A percentile compares a stretch with the other conserved stretches of the same genome.
phyloP scores from a whole-genome alignment of 2,888 invertebrate genomes.

The Hedya salicella region DNA sequence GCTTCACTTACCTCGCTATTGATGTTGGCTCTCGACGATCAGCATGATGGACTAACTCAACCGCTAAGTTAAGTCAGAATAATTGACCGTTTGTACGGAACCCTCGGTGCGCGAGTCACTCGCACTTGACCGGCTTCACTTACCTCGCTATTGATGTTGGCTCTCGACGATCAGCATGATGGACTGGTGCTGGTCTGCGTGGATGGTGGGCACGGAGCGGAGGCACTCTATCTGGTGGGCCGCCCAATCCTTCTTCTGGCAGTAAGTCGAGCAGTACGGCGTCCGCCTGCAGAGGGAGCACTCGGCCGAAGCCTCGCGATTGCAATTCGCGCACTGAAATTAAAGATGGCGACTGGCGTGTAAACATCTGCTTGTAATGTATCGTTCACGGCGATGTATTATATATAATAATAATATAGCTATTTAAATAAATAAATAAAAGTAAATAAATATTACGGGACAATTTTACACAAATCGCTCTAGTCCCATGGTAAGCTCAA shows the following conservation, averaged over 20 bases:
- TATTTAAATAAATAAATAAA: too few species aligned
- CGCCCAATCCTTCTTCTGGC: conserved; percentile 96
- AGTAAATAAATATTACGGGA: too few species aligned
- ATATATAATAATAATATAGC: too few species aligned
- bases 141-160: conserved; percentile 81
- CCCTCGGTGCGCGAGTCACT: too few species aligned
- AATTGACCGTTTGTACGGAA: too few species aligned
- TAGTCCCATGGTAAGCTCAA: too few species aligned
- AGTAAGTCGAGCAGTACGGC: conserved; percentile 95
- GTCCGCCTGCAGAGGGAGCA: conserved; percentile 94
- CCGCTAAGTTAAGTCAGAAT: too few species aligned
- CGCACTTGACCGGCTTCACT: too few species aligned
- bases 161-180: conserved; percentile 95
- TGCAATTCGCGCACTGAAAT: conserved; percentile 97
- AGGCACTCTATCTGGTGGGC: conserved; percentile 94
- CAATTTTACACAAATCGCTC: too few species aligned
- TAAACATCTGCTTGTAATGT: too few species aligned
- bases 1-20: conserved; percentile 68
- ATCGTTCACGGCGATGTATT: too few species aligned
- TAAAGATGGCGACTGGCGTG: too few species aligned
- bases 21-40: conserved; percentile 91
- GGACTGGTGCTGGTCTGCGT: conserved; percentile 86
- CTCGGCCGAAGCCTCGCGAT: conserved; percentile 93
- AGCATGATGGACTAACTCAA: conserved; percentile 95
- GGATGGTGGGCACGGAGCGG: conserved; percentile 85